These are phyloP conservation scores for Hyperoodon ampullatus DNA, from an alignment of 2,113 vertebrate species.

Conservation along the genomic window DNA sequence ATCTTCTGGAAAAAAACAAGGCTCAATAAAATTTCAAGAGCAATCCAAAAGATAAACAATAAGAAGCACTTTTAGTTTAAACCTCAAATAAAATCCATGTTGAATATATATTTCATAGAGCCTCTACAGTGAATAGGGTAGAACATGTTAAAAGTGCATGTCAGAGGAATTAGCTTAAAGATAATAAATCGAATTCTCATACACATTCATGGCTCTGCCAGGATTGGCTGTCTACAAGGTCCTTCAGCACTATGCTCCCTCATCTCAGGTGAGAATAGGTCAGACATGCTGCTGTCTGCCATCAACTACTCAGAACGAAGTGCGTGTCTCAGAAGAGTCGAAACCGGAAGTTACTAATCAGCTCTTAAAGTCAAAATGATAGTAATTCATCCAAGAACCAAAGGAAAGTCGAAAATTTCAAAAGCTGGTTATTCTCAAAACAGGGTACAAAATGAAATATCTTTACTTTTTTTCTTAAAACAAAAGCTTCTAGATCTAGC, in stretches of 20 bases:
- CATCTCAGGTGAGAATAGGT: constrained; percentile 33
- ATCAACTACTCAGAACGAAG: constrained; percentile 5
- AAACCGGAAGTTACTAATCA: background rate
- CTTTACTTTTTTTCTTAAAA: background rate
- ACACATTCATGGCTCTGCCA: background rate
- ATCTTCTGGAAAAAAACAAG: background rate
- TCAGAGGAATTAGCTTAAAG: background rate
- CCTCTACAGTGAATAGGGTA: background rate
- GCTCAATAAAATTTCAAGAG: constrained; percentile 17
- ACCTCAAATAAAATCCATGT: background rate
- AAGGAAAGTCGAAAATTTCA: constrained; percentile 38
- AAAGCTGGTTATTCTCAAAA: background rate
- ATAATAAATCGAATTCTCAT: background rate
- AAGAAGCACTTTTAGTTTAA: background rate
- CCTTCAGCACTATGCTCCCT: background rate
- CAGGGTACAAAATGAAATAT: background rate
- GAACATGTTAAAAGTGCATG: background rate
- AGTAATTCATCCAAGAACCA: background rate
- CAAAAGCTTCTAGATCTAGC: constrained; percentile 29
- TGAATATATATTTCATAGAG: background rate
- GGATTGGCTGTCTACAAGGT: background rate
- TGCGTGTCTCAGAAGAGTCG: background rate
- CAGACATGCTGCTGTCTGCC: constrained; percentile 34
- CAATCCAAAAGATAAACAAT: background rate
- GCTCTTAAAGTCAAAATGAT: background rate